Evolutionary conservation across 2,888 invertebrate genomes (phyloP), one percentile per base, ranked within the genome.

Genomic region (Philhelius pedissequus): DNA sequence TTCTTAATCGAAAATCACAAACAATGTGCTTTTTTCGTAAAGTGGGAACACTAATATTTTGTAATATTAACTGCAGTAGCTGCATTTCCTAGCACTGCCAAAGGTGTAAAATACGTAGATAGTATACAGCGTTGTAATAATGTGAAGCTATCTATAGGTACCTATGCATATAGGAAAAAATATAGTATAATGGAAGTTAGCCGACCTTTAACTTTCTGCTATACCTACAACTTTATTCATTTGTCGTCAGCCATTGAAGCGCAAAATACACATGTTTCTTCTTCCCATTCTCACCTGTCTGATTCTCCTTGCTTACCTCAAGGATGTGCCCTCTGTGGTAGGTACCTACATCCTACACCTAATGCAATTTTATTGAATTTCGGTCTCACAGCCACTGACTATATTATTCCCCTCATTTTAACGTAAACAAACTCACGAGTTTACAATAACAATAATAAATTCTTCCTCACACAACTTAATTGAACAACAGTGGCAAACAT

Each of bases 401-500:
- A 11, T 32, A 11, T 32, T 15, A 50, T 35, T n/a, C 43, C 4
- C 30, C 11, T 25, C 48, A 3, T 11, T 52, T 25, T 13, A 35
- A 18, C 52, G 8, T 48, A 48, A 79, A 79, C 66, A 79, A 71
- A 50, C 48, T 4, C n/a, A 5, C 9, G 2, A 48, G 11, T 78
- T 48, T 30, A 64, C 27, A 70, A 62, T 56, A 30, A 78, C 35
- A 64, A 64, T 50, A 71, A 78, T 56, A 66, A 66, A 54, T 25
- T 27, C 38, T 4, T 27, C 30, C 8, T n/a, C 9, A 40, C 40
- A 58, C 64, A 71, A 43, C 40, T 66, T 66, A 73, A 79, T 78
- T 48, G 66, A 64, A 69, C 62, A 75, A 70, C 69, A 64, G 48
- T 27, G 20, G 20, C 52, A 79, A 66, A 56, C 60, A 76, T 71